Conservation (phyloP, 2,888 invertebrate genomes). For the Drosophila yooni region DNA sequence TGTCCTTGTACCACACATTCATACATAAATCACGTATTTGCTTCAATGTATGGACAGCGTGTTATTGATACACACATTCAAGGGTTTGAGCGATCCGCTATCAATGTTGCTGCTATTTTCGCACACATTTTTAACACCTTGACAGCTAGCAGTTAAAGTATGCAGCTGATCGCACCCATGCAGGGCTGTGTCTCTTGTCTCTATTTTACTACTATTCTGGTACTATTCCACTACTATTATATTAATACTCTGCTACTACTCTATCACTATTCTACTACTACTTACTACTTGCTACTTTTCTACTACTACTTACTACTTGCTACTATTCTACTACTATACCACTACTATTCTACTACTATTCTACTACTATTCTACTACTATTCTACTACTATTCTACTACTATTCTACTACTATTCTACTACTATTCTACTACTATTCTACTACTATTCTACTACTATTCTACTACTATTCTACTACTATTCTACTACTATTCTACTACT, state of each 20-base stretch:
- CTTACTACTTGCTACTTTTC: background rate
- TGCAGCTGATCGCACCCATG: background rate
- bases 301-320: too few species aligned
- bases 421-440: background rate
- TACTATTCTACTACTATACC: too few species aligned
- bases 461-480: rapidly evolving
- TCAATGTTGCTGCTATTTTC: background rate
- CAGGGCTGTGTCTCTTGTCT: background rate
- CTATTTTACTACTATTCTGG: background rate
- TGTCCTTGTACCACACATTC: background rate
- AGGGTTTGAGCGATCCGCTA: background rate
- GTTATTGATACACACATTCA: too few species aligned
- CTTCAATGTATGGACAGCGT: slow-evolving; percentile 56
- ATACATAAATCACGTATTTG: slow-evolving; percentile 73
- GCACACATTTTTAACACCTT: background rate
- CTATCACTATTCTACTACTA: background rate
- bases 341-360: too few species aligned
- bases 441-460: too few species aligned
- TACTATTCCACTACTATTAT: background rate
- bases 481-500: too few species aligned
- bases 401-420: background rate
- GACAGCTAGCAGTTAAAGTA: background rate
- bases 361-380: too few species aligned
- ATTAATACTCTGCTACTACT: too few species aligned
- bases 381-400: too few species aligned